Conservation (phyloP, 2,113 vertebrate species). For the Cyanoderma ruficeps region DNA sequence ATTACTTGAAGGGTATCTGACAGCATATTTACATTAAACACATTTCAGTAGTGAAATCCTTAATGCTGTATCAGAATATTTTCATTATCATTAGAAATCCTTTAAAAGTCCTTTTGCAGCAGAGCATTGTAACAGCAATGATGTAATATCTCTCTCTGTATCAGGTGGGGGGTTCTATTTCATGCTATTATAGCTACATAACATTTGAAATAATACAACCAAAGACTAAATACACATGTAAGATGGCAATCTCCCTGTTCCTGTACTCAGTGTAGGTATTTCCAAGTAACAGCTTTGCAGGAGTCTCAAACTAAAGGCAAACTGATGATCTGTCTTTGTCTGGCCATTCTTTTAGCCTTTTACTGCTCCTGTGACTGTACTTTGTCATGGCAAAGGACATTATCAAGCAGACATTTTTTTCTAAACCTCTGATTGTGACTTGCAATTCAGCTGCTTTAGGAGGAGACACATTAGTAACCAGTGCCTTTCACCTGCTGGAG, state of each 20-base stretch:
- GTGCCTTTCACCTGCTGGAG: slow-evolving; percentile 12
- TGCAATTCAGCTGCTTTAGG: slow-evolving; percentile 19
- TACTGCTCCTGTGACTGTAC: not conserved
- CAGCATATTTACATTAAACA: slow-evolving; percentile 92
- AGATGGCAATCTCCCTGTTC: not conserved
- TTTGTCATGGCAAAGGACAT: slow-evolving; percentile 7
- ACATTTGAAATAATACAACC: slow-evolving; percentile 15
- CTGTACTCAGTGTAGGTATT: not conserved
- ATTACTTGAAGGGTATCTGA: slow-evolving; percentile 91
- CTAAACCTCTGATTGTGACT: not conserved
- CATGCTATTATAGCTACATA: not conserved
- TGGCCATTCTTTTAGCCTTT: slow-evolving; percentile 13
- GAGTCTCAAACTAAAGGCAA: not conserved
- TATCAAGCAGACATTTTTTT: not conserved
- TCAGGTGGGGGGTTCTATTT: slow-evolving; percentile 16
- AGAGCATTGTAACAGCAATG: not conserved
- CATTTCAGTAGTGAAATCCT: slow-evolving; percentile 80
- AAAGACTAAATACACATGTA: not conserved
- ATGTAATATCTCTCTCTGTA: not conserved
- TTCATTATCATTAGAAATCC: slow-evolving; percentile 74
- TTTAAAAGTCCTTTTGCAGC: slow-evolving; percentile 50
- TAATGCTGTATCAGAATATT: slow-evolving; percentile 77
- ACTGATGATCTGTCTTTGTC: not conserved
- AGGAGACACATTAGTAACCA: slow-evolving; percentile 34
- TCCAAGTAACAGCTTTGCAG: not conserved